phyloP scores from a whole-genome alignment of 2,888 invertebrate species.

The Conchocele bisecta region DNA sequence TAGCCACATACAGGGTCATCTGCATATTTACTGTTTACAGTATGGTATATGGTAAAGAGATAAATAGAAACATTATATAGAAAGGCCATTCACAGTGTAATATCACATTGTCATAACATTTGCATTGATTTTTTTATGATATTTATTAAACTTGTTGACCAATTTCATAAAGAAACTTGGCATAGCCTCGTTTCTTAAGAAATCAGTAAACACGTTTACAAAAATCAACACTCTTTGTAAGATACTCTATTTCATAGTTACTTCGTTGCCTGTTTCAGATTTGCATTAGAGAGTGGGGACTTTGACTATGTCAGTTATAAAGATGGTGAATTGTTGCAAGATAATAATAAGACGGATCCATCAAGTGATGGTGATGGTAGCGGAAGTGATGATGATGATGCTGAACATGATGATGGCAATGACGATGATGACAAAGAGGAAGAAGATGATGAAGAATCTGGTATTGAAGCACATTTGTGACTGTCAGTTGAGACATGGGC shows the following conservation, averaged over 20 bases:
- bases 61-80: no score
- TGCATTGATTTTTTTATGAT: no score
- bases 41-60: no score
- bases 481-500: no score
- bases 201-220: background rate
- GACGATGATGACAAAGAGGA: conserved; percentile 59
- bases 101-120: no score
- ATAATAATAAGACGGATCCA: conserved; percentile 51
- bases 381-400: conserved; percentile 75
- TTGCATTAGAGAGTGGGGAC: conserved; percentile 59
- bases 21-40: no score
- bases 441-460: conserved; percentile 40
- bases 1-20: no score
- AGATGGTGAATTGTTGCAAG: conserved; percentile 63
- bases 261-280: conserved; percentile 46
- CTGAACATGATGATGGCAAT: conserved; percentile 69
- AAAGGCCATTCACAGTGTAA: no score
- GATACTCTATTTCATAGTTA: background rate
- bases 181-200: background rate
- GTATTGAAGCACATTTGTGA: no score
- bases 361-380: conserved; percentile 41
- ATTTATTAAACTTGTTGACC: no score
- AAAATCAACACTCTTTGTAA: background rate
- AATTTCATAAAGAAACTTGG: background rate
- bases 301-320: conserved; percentile 66